These are phyloP conservation scores for Bombus confusus DNA, from an alignment of 1,140 invertebrate genomes.

Conservation along the genomic window DNA sequence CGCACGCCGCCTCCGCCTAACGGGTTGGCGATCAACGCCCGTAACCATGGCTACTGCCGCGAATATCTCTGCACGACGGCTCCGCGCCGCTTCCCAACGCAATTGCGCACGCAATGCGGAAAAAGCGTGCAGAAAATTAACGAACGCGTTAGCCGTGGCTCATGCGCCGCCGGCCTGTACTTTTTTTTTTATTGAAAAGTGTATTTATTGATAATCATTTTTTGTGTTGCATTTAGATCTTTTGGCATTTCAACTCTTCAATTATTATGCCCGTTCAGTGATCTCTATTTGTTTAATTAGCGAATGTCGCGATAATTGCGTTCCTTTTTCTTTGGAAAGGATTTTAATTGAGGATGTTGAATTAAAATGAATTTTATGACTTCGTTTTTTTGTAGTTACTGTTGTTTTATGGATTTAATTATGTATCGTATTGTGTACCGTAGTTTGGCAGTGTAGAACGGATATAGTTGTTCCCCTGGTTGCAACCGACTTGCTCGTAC, in stretches of 20 bases:
- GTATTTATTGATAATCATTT: too few relatives aligned
- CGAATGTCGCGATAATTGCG: too few relatives aligned
- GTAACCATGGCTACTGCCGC: slow-evolving; percentile 70
- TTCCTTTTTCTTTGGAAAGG: background rate
- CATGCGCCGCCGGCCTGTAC: background rate
- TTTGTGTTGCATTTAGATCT: background rate
- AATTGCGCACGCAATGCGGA: slow-evolving; percentile 61
- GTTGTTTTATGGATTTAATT: background rate
- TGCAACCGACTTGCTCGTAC: slow-evolving; percentile 55
- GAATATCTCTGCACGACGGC: slow-evolving; percentile 63
- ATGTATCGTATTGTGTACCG: background rate
- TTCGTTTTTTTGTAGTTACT: background rate
- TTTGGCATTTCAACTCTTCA: background rate
- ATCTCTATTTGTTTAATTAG: too few relatives aligned
- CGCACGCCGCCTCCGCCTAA: slow-evolving; percentile 62
- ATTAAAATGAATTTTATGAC: background rate
- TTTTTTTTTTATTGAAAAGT: too few relatives aligned
- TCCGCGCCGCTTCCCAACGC: slow-evolving; percentile 57
- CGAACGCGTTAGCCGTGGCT: slow-evolving; percentile 19
- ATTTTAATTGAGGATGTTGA: background rate
- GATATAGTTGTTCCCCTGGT: background rate
- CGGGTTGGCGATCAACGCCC: slow-evolving; percentile 50
- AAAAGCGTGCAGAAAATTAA: slow-evolving; percentile 51
- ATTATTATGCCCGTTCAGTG: background rate
- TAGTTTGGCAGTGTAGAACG: background rate